Base-by-base conservation (phyloP, 2,797 vertebrate species). In the Mormyrus hasselquistii region DNA sequence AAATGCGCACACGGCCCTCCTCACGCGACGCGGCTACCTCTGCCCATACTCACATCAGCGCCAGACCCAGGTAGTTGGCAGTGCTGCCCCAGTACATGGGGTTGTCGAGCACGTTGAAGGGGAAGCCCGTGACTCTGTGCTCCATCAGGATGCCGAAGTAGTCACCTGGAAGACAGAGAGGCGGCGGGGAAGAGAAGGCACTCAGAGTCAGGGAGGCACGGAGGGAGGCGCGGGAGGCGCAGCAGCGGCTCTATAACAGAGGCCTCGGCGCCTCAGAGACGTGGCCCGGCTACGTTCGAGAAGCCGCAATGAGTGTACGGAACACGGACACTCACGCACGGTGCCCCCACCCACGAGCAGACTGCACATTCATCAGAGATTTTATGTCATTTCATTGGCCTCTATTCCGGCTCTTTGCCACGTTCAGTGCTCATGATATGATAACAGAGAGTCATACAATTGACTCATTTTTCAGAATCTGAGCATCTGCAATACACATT, bases 51-150 rank as follows among this genome's bases (percentile, higher is more conserved):
- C 95, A 99, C 98, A 98, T 94, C 89, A 99, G 88, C 7, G 98
- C 96, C 94, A 97, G 96, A 89, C 98, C 98, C 29, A 99, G 95
- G 95, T 99, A 99, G 94, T 96, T 93, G 41, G 95, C 95, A 0
- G 97, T 98, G 94, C 98, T 98, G 88, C 98, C 98, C 98, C 97
- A 99, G 93, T 99, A 99, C 98, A 99, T 99, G 1, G 98, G 98
- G 86, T 99, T 98, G 59, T 99, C 98, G 89, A 94, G 91, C 88
- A 99, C 0, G 2, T 73, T 98, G 94, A 99, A 99, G 0, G 98
- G 98, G 91, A 99, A 99, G 2, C 94, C 92, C 0, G 96, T 97
- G 93, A 98, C 97, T 92, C 97, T 97, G 52, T 96, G 93, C n/a
- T 98, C 97, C 97, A 97, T 98, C 92, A 99, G 93, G 92, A 99